Evolutionary conservation across 2,113 vertebrate species (phyloP), one percentile per base, ranked within the genome.

Genomic region (Scytalopus superciliaris): DNA sequence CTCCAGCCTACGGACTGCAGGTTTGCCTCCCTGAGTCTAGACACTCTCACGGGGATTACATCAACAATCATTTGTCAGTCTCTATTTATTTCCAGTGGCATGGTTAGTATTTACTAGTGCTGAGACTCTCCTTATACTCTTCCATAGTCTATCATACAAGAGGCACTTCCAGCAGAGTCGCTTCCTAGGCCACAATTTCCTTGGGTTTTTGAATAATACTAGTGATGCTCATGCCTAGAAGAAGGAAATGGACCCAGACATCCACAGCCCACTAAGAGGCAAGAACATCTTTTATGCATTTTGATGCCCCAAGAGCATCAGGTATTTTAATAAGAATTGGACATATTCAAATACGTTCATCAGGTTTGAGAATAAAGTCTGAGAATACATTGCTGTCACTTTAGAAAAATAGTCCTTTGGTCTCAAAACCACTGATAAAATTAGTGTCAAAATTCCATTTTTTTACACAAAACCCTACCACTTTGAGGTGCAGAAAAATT

Each of bases 1-100:
- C 92, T 77, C 67, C 95, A 90, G 95, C 95, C 95, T 93, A 96
- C 79, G 50, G 95, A 92, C 94, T 90, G 90, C 40, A 95, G 92
- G 56, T 93, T 96, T 92, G 92, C 92, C 94, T 94, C 93, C 90
- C 86, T 95, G 92, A 67, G 96, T 97, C 96, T 96, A 96, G 94
- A 96, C 94, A 69, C 76, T 92, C 92, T 90, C 92, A 44, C 77
- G 79, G 88, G 88, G 83, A 89, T 96, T 96, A 97, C 64, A 0
- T 96, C 96, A 97, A 72, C 90, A 96, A 96, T 90, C 55, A 93
- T 93, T 94, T 96, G 94, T 96, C 95, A 95, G 93, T 90, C 94
- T 92, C 91, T 95, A 75, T 97, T 93, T 95, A 90, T 96, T 97
- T 93, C 90, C 88, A 84, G 78, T 64, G 80, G 80, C 92, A 90